phyloP scores from a whole-genome alignment of 1,140 invertebrate species.

The Brachionus asplanchnoidis region DNA sequence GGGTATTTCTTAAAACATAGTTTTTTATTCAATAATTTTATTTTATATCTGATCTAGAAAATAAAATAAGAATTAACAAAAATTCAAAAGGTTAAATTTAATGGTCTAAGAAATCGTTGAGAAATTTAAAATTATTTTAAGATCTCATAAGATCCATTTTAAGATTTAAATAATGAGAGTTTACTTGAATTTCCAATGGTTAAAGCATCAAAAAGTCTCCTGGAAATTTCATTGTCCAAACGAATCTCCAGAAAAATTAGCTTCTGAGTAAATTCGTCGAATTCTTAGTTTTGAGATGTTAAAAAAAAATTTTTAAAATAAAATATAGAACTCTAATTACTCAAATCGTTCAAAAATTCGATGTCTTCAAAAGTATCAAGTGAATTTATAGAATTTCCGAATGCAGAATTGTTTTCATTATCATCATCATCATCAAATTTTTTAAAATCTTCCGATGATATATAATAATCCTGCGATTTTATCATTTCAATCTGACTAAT shows the following conservation, averaged over 20 bases:
- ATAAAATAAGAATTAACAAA: too few relatives aligned
- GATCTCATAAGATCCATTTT: too few relatives aligned
- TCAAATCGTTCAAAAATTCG: background rate
- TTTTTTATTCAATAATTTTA: too few relatives aligned
- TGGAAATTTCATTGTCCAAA: background rate
- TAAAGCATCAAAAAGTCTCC: conserved; percentile 32
- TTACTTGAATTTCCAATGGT: conserved; percentile 21
- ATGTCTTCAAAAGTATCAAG: background rate
- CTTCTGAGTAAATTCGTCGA: background rate
- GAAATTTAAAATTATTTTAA: too few relatives aligned
- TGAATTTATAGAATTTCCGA: background rate
- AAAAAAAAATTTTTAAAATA: background rate
- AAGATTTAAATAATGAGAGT: background rate
- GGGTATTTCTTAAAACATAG: too few relatives aligned
- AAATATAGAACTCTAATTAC: background rate
- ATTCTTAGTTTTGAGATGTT: background rate
- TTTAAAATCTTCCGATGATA: background rate
- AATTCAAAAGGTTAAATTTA: too few relatives aligned
- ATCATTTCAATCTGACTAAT: background rate
- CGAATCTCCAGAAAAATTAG: background rate
- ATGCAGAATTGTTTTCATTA: background rate
- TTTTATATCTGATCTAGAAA: too few relatives aligned
- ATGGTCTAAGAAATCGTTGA: too few relatives aligned
- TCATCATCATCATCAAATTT: background rate
- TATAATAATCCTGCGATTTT: background rate